These are phyloP conservation scores for Corynorhinus townsendii DNA, from an alignment of 2,113 vertebrate species.

Conservation along the genomic window DNA sequence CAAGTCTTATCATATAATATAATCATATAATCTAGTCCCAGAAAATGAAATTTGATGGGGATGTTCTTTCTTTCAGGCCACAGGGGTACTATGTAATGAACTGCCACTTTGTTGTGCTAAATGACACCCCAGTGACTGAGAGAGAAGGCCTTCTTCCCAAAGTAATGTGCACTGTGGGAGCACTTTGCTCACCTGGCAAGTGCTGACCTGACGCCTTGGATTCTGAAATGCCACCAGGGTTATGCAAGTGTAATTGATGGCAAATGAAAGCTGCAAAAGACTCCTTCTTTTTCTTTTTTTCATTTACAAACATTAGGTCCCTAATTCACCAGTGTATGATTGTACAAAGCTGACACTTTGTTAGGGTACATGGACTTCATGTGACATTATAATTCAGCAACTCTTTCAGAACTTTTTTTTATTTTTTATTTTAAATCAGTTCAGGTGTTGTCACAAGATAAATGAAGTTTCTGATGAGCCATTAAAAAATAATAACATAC, in stretches of 20 bases:
- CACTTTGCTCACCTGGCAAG: slow-evolving; percentile 42
- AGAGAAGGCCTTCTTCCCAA: background rate
- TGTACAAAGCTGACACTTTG: slow-evolving; percentile 20
- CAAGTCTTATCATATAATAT: background rate
- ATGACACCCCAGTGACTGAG: background rate
- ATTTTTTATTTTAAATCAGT: background rate
- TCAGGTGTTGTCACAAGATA: slow-evolving; percentile 1
- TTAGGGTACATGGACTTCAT: background rate
- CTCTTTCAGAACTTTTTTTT: background rate
- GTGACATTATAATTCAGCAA: slow-evolving; percentile 35
- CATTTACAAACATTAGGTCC: background rate
- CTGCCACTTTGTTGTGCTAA: slow-evolving; percentile 49
- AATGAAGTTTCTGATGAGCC: slow-evolving; percentile 15
- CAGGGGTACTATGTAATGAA: slow-evolving; percentile 40
- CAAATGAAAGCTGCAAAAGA: slow-evolving; percentile 6
- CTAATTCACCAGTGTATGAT: slow-evolving; percentile 4
- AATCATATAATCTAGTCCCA: background rate
- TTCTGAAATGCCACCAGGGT: slow-evolving; percentile 34
- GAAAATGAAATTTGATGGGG: background rate
- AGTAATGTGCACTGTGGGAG: slow-evolving; percentile 43
- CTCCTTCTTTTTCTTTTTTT: background rate
- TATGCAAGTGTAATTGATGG: slow-evolving; percentile 25
- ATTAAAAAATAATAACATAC: background rate
- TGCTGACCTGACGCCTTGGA: background rate
- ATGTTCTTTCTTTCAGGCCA: background rate